Conservation (phyloP, 2,113 vertebrate genomes). For the Litocranius walleri region DNA sequence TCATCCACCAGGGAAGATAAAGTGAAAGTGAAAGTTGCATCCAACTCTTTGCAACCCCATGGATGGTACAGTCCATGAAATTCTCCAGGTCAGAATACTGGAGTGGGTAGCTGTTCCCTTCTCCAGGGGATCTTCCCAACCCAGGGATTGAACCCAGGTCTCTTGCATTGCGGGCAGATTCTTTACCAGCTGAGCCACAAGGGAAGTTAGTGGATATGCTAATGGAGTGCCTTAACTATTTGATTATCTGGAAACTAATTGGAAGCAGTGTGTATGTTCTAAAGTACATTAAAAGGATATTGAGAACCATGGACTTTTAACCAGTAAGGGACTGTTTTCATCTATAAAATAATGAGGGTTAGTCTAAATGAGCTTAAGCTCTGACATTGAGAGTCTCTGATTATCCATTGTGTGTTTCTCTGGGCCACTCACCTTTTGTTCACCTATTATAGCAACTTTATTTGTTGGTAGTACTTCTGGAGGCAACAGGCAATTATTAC, state of each 20-base stretch:
- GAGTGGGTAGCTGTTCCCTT: no score
- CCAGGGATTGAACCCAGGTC: no score
- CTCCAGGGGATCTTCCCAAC: no score
- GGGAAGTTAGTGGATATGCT: not conserved
- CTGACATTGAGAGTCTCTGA: not conserved
- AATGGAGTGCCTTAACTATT: not conserved
- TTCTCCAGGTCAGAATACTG: no score
- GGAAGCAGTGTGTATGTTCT: not conserved
- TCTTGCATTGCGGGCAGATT: no score
- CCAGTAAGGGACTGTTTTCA: not conserved
- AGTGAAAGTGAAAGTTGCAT: not conserved
- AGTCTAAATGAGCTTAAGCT: not conserved
- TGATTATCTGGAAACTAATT: not conserved
- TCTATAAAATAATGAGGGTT: not conserved
- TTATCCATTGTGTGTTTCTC: not conserved
- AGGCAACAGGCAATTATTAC: not conserved
- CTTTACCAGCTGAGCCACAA: no score
- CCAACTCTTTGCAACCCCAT: not conserved
- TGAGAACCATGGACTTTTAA: not conserved
- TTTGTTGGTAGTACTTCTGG: not conserved
- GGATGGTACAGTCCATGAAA: no score
- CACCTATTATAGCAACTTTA: not conserved
- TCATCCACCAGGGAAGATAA: not conserved
- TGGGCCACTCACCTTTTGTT: not conserved
- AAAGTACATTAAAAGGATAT: not conserved